Evolutionary conservation across 2,888 invertebrate species (phyloP).

Genomic region (Schizaphis graminum): DNA sequence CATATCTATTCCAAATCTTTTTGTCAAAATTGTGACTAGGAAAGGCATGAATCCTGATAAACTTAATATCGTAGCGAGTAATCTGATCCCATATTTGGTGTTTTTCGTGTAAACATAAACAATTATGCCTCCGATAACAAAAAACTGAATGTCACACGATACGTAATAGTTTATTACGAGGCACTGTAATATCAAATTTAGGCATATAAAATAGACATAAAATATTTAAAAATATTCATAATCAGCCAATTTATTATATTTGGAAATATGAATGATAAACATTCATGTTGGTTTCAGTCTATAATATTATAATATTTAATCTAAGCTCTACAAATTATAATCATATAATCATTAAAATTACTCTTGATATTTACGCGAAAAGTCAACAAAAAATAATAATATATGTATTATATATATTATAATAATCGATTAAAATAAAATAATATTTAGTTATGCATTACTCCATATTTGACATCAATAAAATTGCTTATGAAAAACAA

Average conservation of each 20-base stretch:
- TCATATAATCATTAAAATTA: too few relatives aligned
- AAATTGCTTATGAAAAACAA: slow-evolving; percentile 10
- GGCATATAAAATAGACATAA: neutral
- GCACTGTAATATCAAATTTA: slow-evolving; percentile 16
- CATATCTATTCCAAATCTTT: neutral
- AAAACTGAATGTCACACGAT: slow-evolving; percentile 14
- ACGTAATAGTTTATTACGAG: slow-evolving; percentile 22
- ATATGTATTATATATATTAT: neutral
- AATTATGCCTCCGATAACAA: neutral
- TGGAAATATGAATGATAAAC: too few relatives aligned
- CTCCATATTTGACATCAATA: neutral
- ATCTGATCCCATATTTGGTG: neutral
- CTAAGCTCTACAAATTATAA: too few relatives aligned
- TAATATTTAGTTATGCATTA: neutral
- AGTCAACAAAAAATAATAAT: too few relatives aligned
- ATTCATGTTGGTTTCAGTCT: too few relatives aligned
- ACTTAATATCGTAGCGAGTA: neutral
- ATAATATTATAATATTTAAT: too few relatives aligned
- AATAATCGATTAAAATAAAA: neutral
- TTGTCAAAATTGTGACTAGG: neutral
- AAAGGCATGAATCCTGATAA: neutral
- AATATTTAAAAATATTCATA: neutral
- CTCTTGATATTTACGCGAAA: too few relatives aligned
- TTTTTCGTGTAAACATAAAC: neutral
- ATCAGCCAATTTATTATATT: too few relatives aligned